Percentiles rank a stretch among this genome's conserved stretches.
Evolutionary conservation across 2,113 vertebrate species (phyloP).

Genomic region (Bostrychus sinensis): DNA sequence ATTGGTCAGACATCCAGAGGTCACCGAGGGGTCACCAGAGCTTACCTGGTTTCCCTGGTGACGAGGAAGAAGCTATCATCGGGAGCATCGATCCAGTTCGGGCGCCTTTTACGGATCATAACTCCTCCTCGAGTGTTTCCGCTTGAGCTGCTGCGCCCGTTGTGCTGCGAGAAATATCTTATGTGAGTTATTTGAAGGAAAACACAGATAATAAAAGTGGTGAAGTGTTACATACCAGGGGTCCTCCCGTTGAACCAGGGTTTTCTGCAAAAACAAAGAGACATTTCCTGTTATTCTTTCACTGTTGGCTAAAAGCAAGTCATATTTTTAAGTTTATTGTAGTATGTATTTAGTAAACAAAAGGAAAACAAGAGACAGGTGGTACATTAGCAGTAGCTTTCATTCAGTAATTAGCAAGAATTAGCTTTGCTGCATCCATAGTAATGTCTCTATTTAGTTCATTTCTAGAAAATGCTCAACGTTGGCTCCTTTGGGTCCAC

Average conservation of each 20-base stretch:
- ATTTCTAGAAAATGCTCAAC: neutral
- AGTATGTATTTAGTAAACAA: neutral
- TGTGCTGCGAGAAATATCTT: slow-evolving; percentile 73
- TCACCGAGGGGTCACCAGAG: slow-evolving; percentile 56
- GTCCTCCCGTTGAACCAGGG: slow-evolving; percentile 79
- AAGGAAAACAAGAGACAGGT: slow-evolving; percentile 33
- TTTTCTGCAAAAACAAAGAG: slow-evolving; percentile 80
- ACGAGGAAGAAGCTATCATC: slow-evolving; percentile 92
- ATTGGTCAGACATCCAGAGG: slow-evolving; percentile 48
- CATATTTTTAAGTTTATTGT: neutral
- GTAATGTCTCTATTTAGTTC: neutral
- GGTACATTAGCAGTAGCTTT: slow-evolving; percentile 51
- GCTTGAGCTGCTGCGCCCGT: slow-evolving; percentile 80
- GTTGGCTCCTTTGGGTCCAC: neutral
- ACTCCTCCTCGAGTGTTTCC: slow-evolving; percentile 80
- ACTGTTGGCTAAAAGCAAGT: slow-evolving; percentile 9
- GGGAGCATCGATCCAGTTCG: slow-evolving; percentile 90
- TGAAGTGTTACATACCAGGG: slow-evolving; percentile 78
- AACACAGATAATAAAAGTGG: neutral
- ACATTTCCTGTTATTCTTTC: slow-evolving; percentile 8
- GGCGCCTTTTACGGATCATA: slow-evolving; percentile 87
- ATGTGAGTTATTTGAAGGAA: neutral
- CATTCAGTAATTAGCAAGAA: slow-evolving; percentile 4
- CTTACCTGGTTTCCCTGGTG: slow-evolving; percentile 91
- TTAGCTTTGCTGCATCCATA: neutral